Evolutionary conservation across 2,888 invertebrate genomes (phyloP), one percentile per base, ranked within the genome.

Genomic region (Endotricha flammealis): DNA sequence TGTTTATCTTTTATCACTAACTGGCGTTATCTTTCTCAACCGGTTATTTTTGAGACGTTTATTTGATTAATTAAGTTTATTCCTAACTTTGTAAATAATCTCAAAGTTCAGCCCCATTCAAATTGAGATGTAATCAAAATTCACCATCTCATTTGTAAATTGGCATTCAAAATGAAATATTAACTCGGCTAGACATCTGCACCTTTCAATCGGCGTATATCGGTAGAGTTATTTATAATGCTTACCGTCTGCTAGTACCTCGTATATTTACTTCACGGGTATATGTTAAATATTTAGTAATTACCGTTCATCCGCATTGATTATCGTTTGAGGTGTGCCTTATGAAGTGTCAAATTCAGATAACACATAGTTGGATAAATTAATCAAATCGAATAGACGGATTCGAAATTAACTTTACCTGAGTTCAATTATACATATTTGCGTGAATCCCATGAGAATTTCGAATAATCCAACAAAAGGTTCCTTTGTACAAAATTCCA

Each of bases 1-100:
- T 63, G 61, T 71, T 77, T 78, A 71, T 77, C 73, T 67, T 60
- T 71, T 68, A 67, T 63, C 60, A 50, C 52, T 51, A 40, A 48
- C 39, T 41, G 40, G 41, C 49, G 42, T 50, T 59, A 58, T 60
- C 56, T 49, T 29, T 44, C 38, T 43, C 29, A 41, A 38, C 29
- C 23, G 17, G 24, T 36, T 14, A 33, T 39, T 11, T 22, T 14
- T 12, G 17, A 13, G 12, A 24, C 14, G 6, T 12, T n/a, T 17
- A 24, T 28, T 36, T 29, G 10, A 28, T 20, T 6, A 10, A 7
- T 14, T 20, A 7, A 20, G 8, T 16, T 16, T 6, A 3, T 4
- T 16, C 6, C n/a, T n/a, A 20, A 20, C 20, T 20, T 20, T 20
- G 2, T 20, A 6, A 20, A 20, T 20, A 20, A n/a, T n/a, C n/a